Evolutionary conservation across 2,113 vertebrate genomes (phyloP).

Genomic region (Microcebus jonahi): DNA sequence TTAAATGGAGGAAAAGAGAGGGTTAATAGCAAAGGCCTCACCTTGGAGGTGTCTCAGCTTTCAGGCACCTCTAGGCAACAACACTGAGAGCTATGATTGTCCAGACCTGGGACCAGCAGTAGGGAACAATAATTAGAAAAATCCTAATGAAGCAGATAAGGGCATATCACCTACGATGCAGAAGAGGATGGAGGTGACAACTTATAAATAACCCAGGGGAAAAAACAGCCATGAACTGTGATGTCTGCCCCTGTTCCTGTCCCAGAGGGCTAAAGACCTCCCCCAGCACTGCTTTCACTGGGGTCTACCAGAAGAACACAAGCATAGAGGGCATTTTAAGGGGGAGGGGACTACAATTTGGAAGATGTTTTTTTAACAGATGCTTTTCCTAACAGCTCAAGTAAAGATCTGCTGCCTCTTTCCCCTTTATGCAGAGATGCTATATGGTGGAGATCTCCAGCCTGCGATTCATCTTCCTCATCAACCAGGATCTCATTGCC

Average conservation of each 20-base stretch:
- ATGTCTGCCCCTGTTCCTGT: not conserved
- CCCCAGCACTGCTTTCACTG: not conserved
- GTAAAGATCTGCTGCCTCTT: not conserved
- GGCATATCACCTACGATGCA: not conserved
- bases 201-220: not conserved
- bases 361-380: slow-evolving; percentile 34
- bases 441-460: slow-evolving; percentile 90
- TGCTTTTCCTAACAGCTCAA: slow-evolving; percentile 23
- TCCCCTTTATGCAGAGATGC: not conserved
- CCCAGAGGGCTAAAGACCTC: not conserved
- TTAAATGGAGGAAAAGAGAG: slow-evolving; percentile 20
- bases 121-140: not conserved
- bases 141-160: not conserved
- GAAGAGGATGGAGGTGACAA: not conserved
- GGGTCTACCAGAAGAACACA: not conserved
- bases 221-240: not conserved
- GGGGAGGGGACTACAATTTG: not conserved
- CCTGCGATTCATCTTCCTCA: slow-evolving; percentile 96
- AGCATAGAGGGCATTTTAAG: not conserved
- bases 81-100: not conserved
- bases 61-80: not conserved
- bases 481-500: slow-evolving; percentile 96
- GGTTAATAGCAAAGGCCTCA: not conserved
- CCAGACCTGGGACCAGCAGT: not conserved
- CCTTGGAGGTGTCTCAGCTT: not conserved